Evolutionary conservation across 2,113 vertebrate species (phyloP), one percentile per base, ranked within the genome.

Genomic region (Turnix velox): DNA sequence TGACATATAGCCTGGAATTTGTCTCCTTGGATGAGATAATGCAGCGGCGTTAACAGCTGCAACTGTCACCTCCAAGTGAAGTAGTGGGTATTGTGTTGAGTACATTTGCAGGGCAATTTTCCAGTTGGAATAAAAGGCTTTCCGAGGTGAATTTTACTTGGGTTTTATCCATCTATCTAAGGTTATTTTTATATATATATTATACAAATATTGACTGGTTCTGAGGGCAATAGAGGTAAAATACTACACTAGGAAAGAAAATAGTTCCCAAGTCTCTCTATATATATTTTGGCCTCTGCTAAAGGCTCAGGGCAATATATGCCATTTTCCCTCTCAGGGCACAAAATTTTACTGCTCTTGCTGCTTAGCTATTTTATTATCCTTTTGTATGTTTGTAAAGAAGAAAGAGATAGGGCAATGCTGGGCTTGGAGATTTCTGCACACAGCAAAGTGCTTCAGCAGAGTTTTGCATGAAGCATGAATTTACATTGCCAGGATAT

Each of bases 21-120:
- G 97, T 97, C 97, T 97, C 95, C 95, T 59, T 62, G 96, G 97
- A 97, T 97, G 97, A 97, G 97, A 97, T 97, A 97, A 97, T 93
- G 87, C 84, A 65, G 96, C 93, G 5, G 48, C 96, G 84, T 96
- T 96, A 97, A 97, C 97, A 96, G 96, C 96, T 93, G 94, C 95
- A 96, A 90, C 93, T 97, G 97, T 96, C 97, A 97, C 91, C 82
- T 96, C 58, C 95, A 58, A 94, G 95, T 97, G 97, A 96, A 96
- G 95, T 94, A 97, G 96, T 95, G 94, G 95, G 96, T 94, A 96
- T 97, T 97, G 97, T 97, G 97, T 94, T 43, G 96, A 87, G 96
- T 90, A 97, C 96, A 96, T 97, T 97, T 94, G 92, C 97, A 96
- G 95, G 89, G 95, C 97, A 97, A 96, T 97, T 97, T 97, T 96